A percentile compares a stretch with the other conserved stretches of the same genome.
Conservation (phyloP, 1,140 invertebrate genomes). For the Drosophila nikananu region DNA sequence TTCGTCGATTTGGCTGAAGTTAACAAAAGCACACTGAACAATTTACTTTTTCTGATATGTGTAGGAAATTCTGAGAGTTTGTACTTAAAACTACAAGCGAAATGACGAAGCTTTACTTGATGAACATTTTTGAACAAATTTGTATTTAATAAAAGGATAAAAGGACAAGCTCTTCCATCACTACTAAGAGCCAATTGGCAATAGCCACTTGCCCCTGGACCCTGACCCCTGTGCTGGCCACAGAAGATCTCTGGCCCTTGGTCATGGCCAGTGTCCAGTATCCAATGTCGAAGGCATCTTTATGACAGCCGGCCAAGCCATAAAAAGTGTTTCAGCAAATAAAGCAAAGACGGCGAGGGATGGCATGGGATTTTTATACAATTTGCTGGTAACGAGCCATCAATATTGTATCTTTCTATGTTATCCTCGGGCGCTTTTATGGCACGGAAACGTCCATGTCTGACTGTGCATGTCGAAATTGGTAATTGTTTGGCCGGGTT, state of each 20-base stretch:
- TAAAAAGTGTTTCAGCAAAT: conserved; percentile 55
- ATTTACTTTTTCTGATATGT: too few species aligned
- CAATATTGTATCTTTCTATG: conserved; percentile 58
- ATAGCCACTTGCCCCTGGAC: conserved; percentile 16
- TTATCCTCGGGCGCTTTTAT: conserved; percentile 53
- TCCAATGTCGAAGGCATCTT: conserved; percentile 51
- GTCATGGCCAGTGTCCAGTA: conserved; percentile 24
- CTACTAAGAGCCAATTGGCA: conserved; percentile 3
- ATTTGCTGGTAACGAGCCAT: conserved; percentile 63
- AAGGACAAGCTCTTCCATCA: neutral
- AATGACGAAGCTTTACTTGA: neutral
- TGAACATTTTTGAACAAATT: neutral
- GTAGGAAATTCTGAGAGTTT: neutral
- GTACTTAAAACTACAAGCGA: neutral
- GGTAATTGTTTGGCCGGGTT: conserved; percentile 57
- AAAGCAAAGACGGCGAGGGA: conserved; percentile 38
- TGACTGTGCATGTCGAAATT: conserved; percentile 56
- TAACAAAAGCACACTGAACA: neutral
- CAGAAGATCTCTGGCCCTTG: conserved; percentile 21
- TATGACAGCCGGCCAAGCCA: conserved; percentile 46
- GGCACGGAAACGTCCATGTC: conserved; percentile 56
- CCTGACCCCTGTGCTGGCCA: neutral
- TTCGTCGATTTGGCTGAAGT: neutral
- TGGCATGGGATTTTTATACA: conserved; percentile 56
- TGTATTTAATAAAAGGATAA: neutral